Conservation (phyloP, 1,140 invertebrate genomes). For the Homarus americanus region DNA sequence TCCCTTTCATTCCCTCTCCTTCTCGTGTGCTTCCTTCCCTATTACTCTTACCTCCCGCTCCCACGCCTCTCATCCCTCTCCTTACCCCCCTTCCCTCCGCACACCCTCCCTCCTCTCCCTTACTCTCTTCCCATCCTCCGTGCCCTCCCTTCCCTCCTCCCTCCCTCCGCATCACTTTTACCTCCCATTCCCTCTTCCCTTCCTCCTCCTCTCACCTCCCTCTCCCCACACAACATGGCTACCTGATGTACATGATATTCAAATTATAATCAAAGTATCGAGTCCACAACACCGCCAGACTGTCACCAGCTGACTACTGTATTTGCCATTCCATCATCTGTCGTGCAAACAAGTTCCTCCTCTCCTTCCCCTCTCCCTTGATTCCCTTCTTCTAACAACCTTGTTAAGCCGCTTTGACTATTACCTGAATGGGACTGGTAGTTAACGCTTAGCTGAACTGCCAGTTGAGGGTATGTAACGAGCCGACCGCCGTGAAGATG, state of each 20-base stretch:
- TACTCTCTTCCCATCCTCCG: neutral
- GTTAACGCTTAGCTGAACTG: neutral
- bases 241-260: too few relatives aligned
- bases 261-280: too few relatives aligned
- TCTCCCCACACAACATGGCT: neutral
- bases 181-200: neutral
- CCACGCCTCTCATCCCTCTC: too few relatives aligned
- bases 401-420: neutral
- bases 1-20: too few relatives aligned
- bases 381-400: neutral
- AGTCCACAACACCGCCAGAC: neutral
- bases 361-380: too few relatives aligned
- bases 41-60: too few relatives aligned
- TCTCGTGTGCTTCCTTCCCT: too few relatives aligned
- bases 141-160: neutral
- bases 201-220: neutral
- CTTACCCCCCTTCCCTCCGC: neutral
- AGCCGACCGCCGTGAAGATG: too few relatives aligned
- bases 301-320: neutral
- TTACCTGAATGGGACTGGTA: neutral
- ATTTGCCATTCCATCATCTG: too few relatives aligned
- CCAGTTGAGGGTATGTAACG: neutral
- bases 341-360: too few relatives aligned
- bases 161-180: too few relatives aligned
- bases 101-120: neutral